Evolutionary conservation across 2,797 vertebrate genomes (phyloP), one percentile per base, ranked within the genome.

Genomic region (Vultur gryphus): DNA sequence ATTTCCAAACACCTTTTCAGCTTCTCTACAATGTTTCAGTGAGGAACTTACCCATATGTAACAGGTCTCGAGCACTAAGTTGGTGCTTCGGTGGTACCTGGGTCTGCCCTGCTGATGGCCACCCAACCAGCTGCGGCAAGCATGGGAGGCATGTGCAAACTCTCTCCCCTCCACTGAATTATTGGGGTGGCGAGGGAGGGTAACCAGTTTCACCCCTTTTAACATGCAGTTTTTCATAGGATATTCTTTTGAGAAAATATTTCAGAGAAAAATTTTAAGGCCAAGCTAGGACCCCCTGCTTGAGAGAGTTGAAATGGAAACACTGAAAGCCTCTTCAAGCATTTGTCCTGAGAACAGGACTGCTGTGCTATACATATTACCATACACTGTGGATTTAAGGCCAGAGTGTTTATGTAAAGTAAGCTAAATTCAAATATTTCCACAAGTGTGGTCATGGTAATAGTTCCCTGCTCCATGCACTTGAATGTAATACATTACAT

Each of bases 401-500:
- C 64, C 86, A 48, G 59, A 67, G 14, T 79, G 91, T 97, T 98
- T 96, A 96, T 25, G 1, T 94, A 89, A 97, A 91, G 81, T 94
- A 93, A 94, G 55, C 58, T 79, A 77, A 93, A 97, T 61, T 91
- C 89, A 97, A 96, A 95, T 97, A 95, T 97, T 98, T 97, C 96
- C 85, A 29, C 6, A 70, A 86, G 44, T n/a, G 33, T 48, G 51
- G 72, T 91, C 89, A 43, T 80, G 90, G 62, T 86, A 59, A 24
- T 84, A 79, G 62, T 61, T 87, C 57, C 65, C 37, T 57, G 44
- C 57, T 84, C 78, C 15, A 25, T 71, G 65, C 83, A 11, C 59
- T 55, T 33, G 12, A 31, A 11, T 61, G 44, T 54, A 79, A 64
- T 78, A 28, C 29, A 89, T 72, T 86, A 24, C 91, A 52, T 84